phyloP scores from a whole-genome alignment of 2,113 vertebrate species.

The Grallaria varia region DNA sequence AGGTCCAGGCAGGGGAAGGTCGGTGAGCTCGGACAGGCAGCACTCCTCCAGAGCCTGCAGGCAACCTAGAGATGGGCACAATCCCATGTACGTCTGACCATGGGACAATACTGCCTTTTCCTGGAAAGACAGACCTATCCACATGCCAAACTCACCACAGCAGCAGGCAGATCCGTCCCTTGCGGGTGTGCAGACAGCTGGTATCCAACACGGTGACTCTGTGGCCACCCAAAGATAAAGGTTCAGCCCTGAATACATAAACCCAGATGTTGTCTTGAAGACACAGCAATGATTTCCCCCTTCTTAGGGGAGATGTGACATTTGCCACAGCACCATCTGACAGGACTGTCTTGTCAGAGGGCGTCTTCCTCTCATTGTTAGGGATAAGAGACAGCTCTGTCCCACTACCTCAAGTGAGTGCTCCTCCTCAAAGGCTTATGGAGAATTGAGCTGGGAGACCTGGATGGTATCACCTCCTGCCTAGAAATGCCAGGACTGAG shows the following conservation, averaged over 20 bases:
- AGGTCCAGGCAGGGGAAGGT: not conserved
- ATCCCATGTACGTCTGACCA: not conserved
- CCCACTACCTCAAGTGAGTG: not conserved
- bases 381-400: not conserved
- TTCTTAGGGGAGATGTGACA: not conserved
- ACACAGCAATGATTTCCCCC: not conserved
- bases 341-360: not conserved
- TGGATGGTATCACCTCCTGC: not conserved
- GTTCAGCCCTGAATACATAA: not conserved
- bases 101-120: not conserved
- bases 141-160: not conserved
- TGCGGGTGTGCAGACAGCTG: not conserved
- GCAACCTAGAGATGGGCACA: not conserved
- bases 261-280: not conserved
- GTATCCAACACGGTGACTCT: rapidly evolving
- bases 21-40: not conserved
- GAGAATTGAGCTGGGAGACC: not conserved
- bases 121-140: not conserved
- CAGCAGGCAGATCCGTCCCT: not conserved
- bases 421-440: not conserved
- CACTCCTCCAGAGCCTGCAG: not conserved
- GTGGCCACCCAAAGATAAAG: not conserved
- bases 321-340: not conserved
- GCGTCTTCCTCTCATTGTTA: not conserved
- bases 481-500: not conserved